Conservation (phyloP, 2,888 invertebrate genomes). For the Mechanitis mazaeus region DNA sequence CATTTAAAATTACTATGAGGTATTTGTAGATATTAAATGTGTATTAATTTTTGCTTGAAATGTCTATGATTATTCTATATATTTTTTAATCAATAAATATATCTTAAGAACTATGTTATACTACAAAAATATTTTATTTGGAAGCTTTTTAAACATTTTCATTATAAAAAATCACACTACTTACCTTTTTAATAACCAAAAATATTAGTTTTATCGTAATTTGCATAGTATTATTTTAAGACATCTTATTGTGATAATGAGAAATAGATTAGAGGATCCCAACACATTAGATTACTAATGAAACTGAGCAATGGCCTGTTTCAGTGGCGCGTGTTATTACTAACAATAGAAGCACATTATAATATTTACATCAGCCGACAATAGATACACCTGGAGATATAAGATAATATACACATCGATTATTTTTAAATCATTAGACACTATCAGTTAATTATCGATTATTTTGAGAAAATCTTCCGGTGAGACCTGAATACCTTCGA, state of each 20-base stretch:
- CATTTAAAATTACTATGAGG: slow-evolving; percentile 2
- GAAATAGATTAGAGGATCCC: slow-evolving; percentile 5
- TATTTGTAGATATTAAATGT: slow-evolving; percentile 1
- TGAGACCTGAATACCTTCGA: slow-evolving; percentile 50
- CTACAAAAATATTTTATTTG: slow-evolving; percentile 8
- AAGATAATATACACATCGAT: slow-evolving; percentile 61
- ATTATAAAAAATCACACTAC: background rate
- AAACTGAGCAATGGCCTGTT: slow-evolving; percentile 69
- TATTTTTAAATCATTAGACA: slow-evolving; percentile 34
- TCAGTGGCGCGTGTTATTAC: slow-evolving; percentile 66
- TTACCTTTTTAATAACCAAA: too few relatives aligned
- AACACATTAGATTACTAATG: slow-evolving; percentile 11
- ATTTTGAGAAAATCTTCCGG: slow-evolving; percentile 64
- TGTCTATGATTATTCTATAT: background rate
- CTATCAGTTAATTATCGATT: slow-evolving; percentile 53
- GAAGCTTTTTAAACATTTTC: background rate
- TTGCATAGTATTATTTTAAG: slow-evolving; percentile 1
- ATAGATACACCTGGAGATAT: slow-evolving; percentile 47
- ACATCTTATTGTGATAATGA: slow-evolving; percentile 1
- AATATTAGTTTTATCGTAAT: too few relatives aligned
- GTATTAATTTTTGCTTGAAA: background rate
- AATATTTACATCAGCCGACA: slow-evolving; percentile 69
- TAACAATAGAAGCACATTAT: slow-evolving; percentile 64
- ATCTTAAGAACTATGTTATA: slow-evolving; percentile 1
- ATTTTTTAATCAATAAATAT: background rate